Conservation (phyloP, 2,888 invertebrate species). For the Drosophila leonis region DNA sequence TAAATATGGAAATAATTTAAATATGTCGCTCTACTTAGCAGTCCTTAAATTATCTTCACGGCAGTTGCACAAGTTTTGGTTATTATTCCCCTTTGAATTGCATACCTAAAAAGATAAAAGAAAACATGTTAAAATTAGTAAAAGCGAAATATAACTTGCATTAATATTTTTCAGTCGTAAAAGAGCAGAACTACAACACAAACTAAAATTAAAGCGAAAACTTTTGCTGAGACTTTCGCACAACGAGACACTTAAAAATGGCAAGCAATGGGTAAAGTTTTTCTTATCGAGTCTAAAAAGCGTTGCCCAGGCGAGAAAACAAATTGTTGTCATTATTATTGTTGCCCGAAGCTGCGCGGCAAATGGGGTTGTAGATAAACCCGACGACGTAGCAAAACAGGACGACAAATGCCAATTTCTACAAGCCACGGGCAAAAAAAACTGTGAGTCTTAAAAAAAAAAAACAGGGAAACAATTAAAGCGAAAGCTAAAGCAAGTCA, state of each 20-base stretch:
- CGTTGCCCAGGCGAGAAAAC: slow-evolving; percentile 62
- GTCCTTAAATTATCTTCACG: neutral
- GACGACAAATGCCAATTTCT: slow-evolving; percentile 73
- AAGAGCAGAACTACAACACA: slow-evolving; percentile 43
- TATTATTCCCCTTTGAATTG: slow-evolving; percentile 14
- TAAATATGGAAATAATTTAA: neutral
- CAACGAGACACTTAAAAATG: slow-evolving; percentile 56
- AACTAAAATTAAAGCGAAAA: slow-evolving; percentile 69
- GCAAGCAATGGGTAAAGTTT: slow-evolving; percentile 61
- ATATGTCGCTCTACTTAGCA: neutral
- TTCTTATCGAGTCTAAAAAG: slow-evolving; percentile 72
- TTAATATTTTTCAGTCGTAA: slow-evolving; percentile 34
- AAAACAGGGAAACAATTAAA: slow-evolving; percentile 34
- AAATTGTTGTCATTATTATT: slow-evolving; percentile 64
- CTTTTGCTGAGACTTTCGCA: slow-evolving; percentile 36
- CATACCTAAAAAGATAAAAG: slow-evolving; percentile 58
- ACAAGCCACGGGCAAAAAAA: slow-evolving; percentile 31
- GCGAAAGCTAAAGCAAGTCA: slow-evolving; percentile 67
- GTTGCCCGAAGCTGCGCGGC: slow-evolving; percentile 33
- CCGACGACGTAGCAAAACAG: slow-evolving; percentile 34
- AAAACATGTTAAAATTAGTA: slow-evolving; percentile 29
- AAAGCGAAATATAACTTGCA: slow-evolving; percentile 38
- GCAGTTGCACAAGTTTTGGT: slow-evolving; percentile 3
- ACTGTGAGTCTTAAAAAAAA: slow-evolving; percentile 44
- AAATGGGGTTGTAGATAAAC: slow-evolving; percentile 66